Conservation (phyloP, 2,888 invertebrate genomes). For the Sinelater perroti region DNA sequence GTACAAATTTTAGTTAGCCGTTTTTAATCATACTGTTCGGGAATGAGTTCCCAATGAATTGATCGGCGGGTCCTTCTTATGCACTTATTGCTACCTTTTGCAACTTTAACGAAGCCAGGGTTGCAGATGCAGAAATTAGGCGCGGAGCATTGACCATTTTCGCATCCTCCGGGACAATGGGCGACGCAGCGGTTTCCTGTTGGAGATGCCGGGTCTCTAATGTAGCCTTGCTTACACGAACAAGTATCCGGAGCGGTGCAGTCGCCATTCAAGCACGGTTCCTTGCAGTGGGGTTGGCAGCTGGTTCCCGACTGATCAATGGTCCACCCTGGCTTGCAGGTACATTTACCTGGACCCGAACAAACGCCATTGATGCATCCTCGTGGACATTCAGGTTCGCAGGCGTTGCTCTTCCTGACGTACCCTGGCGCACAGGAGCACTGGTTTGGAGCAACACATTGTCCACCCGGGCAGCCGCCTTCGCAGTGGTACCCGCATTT, state of each 20-base stretch:
- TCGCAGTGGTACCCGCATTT: slow-evolving; percentile 56
- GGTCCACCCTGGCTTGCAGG: slow-evolving; percentile 62
- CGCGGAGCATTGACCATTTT: slow-evolving; percentile 76
- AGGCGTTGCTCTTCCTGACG: slow-evolving; percentile 48
- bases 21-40: slow-evolving; percentile 43
- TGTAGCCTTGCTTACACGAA: slow-evolving; percentile 60
- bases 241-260: slow-evolving; percentile 59
- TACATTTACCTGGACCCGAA: slow-evolving; percentile 65
- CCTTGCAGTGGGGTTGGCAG: slow-evolving; percentile 60
- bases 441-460: slow-evolving; percentile 62
- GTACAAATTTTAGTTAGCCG: not conserved
- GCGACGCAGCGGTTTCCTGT: slow-evolving; percentile 62
- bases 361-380: slow-evolving; percentile 65
- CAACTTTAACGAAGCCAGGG: slow-evolving; percentile 72
- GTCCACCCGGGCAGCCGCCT: slow-evolving; percentile 59
- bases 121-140: slow-evolving; percentile 80
- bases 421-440: slow-evolving; percentile 63
- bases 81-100: slow-evolving; percentile 72
- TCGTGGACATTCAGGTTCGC: slow-evolving; percentile 57
- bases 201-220: slow-evolving; percentile 50
- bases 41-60: slow-evolving; percentile 54
- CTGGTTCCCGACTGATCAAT: slow-evolving; percentile 53
- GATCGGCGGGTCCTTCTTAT: slow-evolving; percentile 63
- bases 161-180: slow-evolving; percentile 75
- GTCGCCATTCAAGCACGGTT: slow-evolving; percentile 65